Percentiles rank a stretch among this genome's conserved stretches.
Conservation (phyloP, 2,888 invertebrate species). For the Xestia ashworthii region DNA sequence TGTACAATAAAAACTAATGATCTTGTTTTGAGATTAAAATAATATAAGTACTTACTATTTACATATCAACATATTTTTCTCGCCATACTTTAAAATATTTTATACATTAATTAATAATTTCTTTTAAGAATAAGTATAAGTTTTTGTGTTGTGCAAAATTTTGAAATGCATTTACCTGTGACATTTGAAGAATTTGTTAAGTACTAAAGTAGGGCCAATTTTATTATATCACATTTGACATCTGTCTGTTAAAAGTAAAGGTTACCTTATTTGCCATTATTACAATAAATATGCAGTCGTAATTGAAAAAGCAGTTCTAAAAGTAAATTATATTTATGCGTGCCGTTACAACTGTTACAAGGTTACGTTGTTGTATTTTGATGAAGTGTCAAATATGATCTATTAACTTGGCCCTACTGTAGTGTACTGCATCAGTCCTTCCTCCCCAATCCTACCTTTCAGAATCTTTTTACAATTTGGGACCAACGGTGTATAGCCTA, state of each 20-base stretch:
- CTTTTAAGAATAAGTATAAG: slow-evolving; percentile 35
- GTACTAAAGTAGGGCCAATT: not conserved
- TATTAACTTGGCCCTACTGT: too few relatives aligned
- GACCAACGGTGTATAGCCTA: not conserved
- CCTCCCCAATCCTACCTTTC: not conserved
- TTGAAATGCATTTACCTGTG: slow-evolving; percentile 49
- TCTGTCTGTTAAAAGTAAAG: too few relatives aligned
- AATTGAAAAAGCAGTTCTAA: too few relatives aligned
- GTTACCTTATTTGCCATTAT: too few relatives aligned
- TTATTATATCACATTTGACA: too few relatives aligned
- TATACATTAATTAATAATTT: slow-evolving; percentile 57
- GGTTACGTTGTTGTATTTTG: too few relatives aligned
- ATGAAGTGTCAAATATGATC: too few relatives aligned
- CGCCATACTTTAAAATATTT: slow-evolving; percentile 68
- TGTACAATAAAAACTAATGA: slow-evolving; percentile 73
- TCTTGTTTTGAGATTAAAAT: slow-evolving; percentile 64
- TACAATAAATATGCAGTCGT: too few relatives aligned
- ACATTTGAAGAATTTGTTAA: slow-evolving; percentile 30
- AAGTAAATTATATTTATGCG: too few relatives aligned
- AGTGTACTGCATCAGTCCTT: slow-evolving; percentile 60
- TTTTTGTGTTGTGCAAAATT: slow-evolving; percentile 52
- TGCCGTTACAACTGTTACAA: too few relatives aligned
- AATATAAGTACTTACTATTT: slow-evolving; percentile 74
- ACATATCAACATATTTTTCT: slow-evolving; percentile 74
- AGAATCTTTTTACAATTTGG: not conserved